These are phyloP conservation scores for Pseudomyrmex dendroicus DNA, from an alignment of 1,140 invertebrate species.

Conservation along the genomic window DNA sequence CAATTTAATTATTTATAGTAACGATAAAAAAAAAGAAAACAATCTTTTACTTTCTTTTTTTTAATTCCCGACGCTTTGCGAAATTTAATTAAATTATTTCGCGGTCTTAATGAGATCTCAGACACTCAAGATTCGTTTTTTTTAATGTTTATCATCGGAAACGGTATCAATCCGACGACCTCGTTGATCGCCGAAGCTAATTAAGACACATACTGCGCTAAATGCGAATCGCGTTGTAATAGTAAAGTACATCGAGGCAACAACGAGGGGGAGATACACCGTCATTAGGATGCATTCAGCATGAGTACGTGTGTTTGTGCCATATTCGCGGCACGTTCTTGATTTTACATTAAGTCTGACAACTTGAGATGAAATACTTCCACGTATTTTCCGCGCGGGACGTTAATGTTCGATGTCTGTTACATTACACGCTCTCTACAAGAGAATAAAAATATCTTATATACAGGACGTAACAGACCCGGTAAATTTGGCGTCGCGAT, in stretches of 20 bases:
- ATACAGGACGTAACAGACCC: not conserved
- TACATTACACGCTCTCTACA: no score
- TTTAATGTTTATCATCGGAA: constrained; percentile 17
- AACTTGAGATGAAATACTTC: constrained; percentile 27
- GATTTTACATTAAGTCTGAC: constrained; percentile 62
- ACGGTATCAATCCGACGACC: constrained; percentile 33
- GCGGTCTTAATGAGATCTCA: not conserved
- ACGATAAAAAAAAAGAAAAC: no score
- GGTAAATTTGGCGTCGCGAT: not conserved
- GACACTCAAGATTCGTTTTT: not conserved
- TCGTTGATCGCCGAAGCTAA: constrained; percentile 55
- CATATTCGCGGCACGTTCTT: constrained; percentile 59
- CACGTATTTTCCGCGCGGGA: constrained; percentile 9
- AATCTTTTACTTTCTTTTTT: not conserved
- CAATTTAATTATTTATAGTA: no score
- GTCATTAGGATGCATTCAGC: constrained; percentile 63
- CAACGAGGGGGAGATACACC: constrained; percentile 34
- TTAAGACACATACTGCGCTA: constrained; percentile 65
- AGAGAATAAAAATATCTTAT: not conserved
- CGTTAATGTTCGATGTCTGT: no score
- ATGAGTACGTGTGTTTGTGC: constrained; percentile 35
- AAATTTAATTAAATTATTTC: not conserved
- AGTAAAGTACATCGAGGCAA: constrained; percentile 17
- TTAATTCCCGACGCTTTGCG: not conserved
- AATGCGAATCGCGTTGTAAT: constrained; percentile 43